These are phyloP conservation scores for Drosophila longiperda DNA, from an alignment of 2,888 invertebrate genomes.

Conservation along the genomic window DNA sequence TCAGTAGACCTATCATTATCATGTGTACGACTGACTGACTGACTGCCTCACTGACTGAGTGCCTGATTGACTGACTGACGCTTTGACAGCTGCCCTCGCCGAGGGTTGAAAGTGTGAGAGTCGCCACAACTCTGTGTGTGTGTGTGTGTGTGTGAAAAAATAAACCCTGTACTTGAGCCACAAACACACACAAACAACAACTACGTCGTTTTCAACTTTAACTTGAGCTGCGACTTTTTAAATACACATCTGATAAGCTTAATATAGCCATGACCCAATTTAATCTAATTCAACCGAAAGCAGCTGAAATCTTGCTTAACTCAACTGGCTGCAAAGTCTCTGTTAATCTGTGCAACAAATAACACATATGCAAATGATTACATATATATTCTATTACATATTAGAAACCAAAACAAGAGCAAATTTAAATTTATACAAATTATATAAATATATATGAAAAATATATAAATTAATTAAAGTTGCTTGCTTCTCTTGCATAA, in stretches of 20 bases:
- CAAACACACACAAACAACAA: neutral
- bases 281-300: neutral
- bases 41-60: conserved; percentile 39
- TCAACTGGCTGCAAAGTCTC: neutral
- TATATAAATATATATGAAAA: neutral
- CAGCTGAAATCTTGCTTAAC: neutral
- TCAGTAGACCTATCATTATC: conserved; percentile 52
- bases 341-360: neutral
- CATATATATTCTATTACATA: no score
- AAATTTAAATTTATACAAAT: no score
- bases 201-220: neutral
- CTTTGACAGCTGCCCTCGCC: conserved; percentile 45
- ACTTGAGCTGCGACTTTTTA: neutral
- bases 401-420: neutral
- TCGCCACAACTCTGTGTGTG: conserved; percentile 9
- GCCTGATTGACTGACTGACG: conserved; percentile 40
- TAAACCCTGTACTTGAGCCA: neutral
- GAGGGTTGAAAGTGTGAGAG: conserved; percentile 24
- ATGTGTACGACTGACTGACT: conserved; percentile 51
- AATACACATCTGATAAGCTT: neutral
- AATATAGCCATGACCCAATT: neutral
- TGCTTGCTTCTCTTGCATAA: neutral
- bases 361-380: neutral
- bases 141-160: neutral
- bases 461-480: neutral